phyloP scores from a whole-genome alignment of 1,140 invertebrate species.

The Latrodectus geometricus region DNA sequence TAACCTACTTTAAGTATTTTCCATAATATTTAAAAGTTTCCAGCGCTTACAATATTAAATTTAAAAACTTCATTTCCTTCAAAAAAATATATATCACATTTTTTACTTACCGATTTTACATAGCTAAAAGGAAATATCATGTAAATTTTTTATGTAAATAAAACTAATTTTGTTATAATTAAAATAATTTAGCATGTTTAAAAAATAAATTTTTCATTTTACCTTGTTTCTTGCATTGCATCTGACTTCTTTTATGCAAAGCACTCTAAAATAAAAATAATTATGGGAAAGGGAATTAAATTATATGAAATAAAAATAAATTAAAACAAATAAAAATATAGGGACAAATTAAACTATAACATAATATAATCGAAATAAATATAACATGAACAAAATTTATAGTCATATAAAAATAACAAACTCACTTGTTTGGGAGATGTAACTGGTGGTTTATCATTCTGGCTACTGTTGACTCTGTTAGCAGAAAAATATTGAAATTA shows the following conservation, averaged over 20 bases:
- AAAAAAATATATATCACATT: too few species aligned
- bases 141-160: too few species aligned
- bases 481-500: not conserved
- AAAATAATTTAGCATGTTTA: too few species aligned
- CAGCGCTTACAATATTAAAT: too few species aligned
- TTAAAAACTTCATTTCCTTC: too few species aligned
- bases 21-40: too few species aligned
- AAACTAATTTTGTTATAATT: too few species aligned
- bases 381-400: not conserved
- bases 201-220: not conserved
- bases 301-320: not conserved
- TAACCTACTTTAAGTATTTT: too few species aligned
- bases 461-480: slow-evolving; percentile 26
- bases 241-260: slow-evolving; percentile 18
- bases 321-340: not conserved
- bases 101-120: too few species aligned
- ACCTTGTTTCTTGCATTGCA: slow-evolving; percentile 38
- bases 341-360: not conserved
- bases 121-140: too few species aligned
- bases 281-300: slow-evolving; percentile 7
- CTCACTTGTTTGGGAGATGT: slow-evolving; percentile 52
- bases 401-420: not conserved
- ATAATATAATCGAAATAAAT: slow-evolving; percentile 1
- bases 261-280: slow-evolving; percentile 42
- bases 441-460: not conserved